phyloP scores from a whole-genome alignment of 2,888 invertebrate species.

The Limulus polyphemus region DNA sequence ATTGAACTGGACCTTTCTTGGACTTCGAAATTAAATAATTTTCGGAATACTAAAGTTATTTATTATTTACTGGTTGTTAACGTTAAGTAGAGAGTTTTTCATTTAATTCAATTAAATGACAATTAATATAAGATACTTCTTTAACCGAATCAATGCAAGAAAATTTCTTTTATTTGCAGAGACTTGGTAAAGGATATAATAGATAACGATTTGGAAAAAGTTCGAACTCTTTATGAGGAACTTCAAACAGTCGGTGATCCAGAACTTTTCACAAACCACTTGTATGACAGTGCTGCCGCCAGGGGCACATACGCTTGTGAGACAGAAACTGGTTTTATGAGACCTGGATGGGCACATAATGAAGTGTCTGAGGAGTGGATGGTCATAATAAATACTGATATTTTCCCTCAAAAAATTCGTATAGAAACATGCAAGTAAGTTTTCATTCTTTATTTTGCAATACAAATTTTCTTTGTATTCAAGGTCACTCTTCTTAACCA shows the following conservation, averaged over 20 bases:
- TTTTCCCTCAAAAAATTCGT: constrained; percentile 55
- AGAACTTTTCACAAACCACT: constrained; percentile 23
- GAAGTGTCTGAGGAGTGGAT: constrained; percentile 50
- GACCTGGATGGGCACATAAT: constrained; percentile 27
- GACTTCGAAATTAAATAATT: too few relatives aligned
- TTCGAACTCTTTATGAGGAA: constrained; percentile 26
- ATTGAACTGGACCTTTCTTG: too few relatives aligned
- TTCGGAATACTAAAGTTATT: too few relatives aligned
- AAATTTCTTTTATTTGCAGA: constrained; percentile 6
- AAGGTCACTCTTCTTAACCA: too few relatives aligned
- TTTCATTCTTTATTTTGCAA: too few relatives aligned
- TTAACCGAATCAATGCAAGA: too few relatives aligned
- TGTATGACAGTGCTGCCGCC: constrained; percentile 22
- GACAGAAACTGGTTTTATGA: constrained; percentile 21
- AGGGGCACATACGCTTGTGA: constrained; percentile 25
- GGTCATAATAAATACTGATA: constrained; percentile 52
- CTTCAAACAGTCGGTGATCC: constrained; percentile 27
- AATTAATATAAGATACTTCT: too few relatives aligned
- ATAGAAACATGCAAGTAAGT: constrained; percentile 62
- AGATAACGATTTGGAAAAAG: constrained; percentile 22
- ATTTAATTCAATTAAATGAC: too few relatives aligned
- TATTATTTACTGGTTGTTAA: too few relatives aligned
- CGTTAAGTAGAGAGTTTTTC: too few relatives aligned
- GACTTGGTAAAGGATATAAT: constrained; percentile 24
- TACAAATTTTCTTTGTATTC: too few relatives aligned